Evolutionary conservation across 2,888 invertebrate species (phyloP), one percentile per base, ranked within the genome.

Genomic region (Caenorhabditis sp.): DNA sequence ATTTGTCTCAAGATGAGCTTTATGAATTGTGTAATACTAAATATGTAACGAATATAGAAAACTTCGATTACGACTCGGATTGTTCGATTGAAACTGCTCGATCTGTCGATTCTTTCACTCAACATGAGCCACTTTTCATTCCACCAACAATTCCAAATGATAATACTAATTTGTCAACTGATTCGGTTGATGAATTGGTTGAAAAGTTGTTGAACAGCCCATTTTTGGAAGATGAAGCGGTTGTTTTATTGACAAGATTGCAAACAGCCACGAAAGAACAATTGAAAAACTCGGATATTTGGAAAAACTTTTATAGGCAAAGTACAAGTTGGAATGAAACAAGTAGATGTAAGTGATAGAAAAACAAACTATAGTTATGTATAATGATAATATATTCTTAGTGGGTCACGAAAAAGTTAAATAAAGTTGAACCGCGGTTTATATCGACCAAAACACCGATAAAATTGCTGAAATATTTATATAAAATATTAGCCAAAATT

Each of bases 1-100:
- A 43, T 43, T 43, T 43, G 43, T 43, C 12, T 43, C 10, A 43
- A 43, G 43, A 43, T 17, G 43, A 53, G n/a, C 25, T 53, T 23
- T 53, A 53, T 21, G 53, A 53, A 53, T 53, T 53, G 21, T 21
- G 23, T 23, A 53, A 53, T 53, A 53, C 53, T 10, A 53, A 53
- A 53, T 53, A 53, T 53, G 53, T 53, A 53, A 25, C 21, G 53
- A 53, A 53, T 8, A 53, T 25, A 21, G 25, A 53, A 53, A 23
- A 25, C 7, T 7, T 17, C 3, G 53, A 25, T 1, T 7, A 21
- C 3, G 53, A 21, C 21, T n/a, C 8, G 21, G 23, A 53, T 8
- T 17, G 8, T 53, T n/a, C 17, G n/a, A 53, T 53, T 53, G 53
- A 53, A 53, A 25, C 25, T 1, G 21, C 21, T 53, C 53, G 53